Evolutionary conservation across 1,140 invertebrate species (phyloP).

Genomic region (Belonocnema kinseyi): DNA sequence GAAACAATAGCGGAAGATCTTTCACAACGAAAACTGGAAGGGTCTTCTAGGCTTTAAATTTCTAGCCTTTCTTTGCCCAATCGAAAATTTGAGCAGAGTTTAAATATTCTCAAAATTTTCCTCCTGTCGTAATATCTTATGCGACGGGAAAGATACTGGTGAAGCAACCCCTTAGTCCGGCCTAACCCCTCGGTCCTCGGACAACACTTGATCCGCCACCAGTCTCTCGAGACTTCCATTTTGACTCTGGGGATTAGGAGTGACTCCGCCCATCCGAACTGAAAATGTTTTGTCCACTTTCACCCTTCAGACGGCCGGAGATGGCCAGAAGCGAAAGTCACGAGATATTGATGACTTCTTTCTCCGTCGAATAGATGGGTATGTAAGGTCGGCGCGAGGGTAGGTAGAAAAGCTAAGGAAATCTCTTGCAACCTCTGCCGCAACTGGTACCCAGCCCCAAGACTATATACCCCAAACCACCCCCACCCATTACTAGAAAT

Average conservation of each 20-base stretch:
- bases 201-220: constrained; percentile 62
- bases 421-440: constrained; percentile 23
- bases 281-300: constrained; percentile 69
- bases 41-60: constrained; percentile 53
- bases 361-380: constrained; percentile 48
- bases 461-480: background rate
- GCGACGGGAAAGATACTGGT: constrained; percentile 58
- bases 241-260: constrained; percentile 76
- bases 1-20: constrained; percentile 40
- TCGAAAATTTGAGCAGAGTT: constrained; percentile 37
- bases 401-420: constrained; percentile 35
- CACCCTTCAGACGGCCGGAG: constrained; percentile 51
- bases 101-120: constrained; percentile 51
- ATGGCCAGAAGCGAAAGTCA: constrained; percentile 68
- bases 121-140: constrained; percentile 49
- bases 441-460: background rate
- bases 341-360: constrained; percentile 73
- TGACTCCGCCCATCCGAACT: constrained; percentile 72
- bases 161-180: constrained; percentile 57
- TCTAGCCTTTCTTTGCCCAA: constrained; percentile 22
- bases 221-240: constrained; percentile 75
- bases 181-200: constrained; percentile 58
- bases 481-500: background rate
- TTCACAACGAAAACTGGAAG: constrained; percentile 54
- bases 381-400: constrained; percentile 31